phyloP scores from a whole-genome alignment of 1,140 invertebrate genomes.

The Luehdorfia chinensis region DNA sequence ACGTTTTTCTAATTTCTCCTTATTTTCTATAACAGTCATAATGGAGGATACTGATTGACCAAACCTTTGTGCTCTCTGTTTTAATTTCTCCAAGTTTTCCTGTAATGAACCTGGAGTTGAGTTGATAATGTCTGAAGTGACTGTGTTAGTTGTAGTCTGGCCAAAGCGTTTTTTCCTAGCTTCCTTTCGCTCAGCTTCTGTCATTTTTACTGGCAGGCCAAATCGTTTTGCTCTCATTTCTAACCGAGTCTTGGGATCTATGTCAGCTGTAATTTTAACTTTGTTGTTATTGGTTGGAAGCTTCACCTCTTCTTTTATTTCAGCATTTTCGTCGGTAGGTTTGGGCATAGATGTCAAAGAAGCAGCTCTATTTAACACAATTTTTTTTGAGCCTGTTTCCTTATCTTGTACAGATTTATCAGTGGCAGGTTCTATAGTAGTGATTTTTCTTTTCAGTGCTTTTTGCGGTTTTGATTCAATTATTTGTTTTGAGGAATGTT shows the following conservation, averaged over 20 bases:
- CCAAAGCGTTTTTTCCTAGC: slow-evolving; percentile 83
- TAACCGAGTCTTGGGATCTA: slow-evolving; percentile 83
- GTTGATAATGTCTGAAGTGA: slow-evolving; percentile 34
- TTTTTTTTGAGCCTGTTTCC: slow-evolving; percentile 75
- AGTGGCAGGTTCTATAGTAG: slow-evolving; percentile 37
- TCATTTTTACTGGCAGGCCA: slow-evolving; percentile 80
- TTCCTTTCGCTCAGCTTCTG: slow-evolving; percentile 79
- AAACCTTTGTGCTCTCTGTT: slow-evolving; percentile 86
- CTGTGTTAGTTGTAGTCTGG: slow-evolving; percentile 29
- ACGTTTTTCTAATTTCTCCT: slow-evolving; percentile 83
- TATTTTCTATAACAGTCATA: slow-evolving; percentile 81
- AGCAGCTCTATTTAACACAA: slow-evolving; percentile 82
- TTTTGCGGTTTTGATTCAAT: slow-evolving; percentile 45
- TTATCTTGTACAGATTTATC: slow-evolving; percentile 40
- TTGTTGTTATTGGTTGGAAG: slow-evolving; percentile 29
- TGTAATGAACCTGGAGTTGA: slow-evolving; percentile 69
- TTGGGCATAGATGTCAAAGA: slow-evolving; percentile 64
- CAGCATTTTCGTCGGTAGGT: slow-evolving; percentile 27
- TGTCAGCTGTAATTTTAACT: slow-evolving; percentile 78
- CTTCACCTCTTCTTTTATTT: slow-evolving; percentile 19
- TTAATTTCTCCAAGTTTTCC: slow-evolving; percentile 79
- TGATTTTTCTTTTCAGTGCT: slow-evolving; percentile 61
- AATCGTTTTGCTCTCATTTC: slow-evolving; percentile 89
- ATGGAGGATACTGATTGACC: slow-evolving; percentile 83
- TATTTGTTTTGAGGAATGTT: slow-evolving; percentile 36